These are phyloP conservation scores for Scaptomyza tumidula DNA, from an alignment of 2,888 invertebrate genomes.

Conservation along the genomic window DNA sequence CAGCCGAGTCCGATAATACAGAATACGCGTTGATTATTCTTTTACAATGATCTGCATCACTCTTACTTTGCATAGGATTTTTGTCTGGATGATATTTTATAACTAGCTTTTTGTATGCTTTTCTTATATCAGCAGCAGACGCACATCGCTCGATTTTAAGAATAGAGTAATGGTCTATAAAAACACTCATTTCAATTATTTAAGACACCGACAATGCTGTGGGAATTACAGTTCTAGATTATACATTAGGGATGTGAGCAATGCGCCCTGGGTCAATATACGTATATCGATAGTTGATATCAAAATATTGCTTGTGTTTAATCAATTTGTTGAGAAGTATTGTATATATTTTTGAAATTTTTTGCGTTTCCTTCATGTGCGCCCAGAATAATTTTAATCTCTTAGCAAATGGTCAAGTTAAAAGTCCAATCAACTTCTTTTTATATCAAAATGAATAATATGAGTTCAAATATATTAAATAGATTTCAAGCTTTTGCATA, in stretches of 20 bases:
- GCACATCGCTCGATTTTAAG: constrained; percentile 14
- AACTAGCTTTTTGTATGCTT: constrained; percentile 1
- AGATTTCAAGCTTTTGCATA: too few species aligned
- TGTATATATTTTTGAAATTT: too few species aligned
- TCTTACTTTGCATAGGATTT: background rate
- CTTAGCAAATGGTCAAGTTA: too few species aligned
- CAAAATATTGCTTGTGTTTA: background rate
- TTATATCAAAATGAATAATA: too few species aligned
- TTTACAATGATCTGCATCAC: background rate
- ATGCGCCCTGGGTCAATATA: background rate
- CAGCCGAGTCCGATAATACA: background rate
- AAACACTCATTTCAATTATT: background rate
- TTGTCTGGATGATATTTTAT: constrained; percentile 41
- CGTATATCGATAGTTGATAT: background rate
- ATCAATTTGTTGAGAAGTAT: too few species aligned
- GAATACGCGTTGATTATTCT: background rate
- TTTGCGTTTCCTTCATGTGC: too few species aligned
- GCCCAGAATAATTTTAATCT: too few species aligned
- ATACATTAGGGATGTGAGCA: background rate
- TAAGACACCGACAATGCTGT: too few species aligned
- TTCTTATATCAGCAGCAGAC: constrained; percentile 3
- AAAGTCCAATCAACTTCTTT: too few species aligned
- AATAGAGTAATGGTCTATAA: constrained; percentile 15
- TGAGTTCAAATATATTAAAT: too few species aligned
- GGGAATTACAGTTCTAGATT: too few species aligned